These are phyloP conservation scores for Diorhabda carinulata DNA, from an alignment of 1,140 invertebrate genomes.

Conservation along the genomic window DNA sequence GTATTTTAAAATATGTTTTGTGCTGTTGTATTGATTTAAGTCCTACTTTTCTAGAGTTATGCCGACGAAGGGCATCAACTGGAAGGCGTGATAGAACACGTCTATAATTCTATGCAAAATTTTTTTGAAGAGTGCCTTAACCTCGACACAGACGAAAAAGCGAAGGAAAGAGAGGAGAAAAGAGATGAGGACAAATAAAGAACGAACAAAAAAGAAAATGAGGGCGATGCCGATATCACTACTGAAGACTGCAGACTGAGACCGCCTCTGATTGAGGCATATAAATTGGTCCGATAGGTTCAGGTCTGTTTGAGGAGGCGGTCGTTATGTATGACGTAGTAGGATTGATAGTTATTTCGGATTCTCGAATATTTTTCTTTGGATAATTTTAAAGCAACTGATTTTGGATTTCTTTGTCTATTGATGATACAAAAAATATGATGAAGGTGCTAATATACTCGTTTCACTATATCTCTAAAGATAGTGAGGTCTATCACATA, in stretches of 20 bases:
- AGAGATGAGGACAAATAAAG: constrained; percentile 28
- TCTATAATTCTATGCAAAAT: constrained; percentile 81
- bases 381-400: neutral
- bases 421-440: neutral
- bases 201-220: neutral
- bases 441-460: neutral
- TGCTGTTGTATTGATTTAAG: neutral
- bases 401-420: neutral
- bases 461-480: neutral
- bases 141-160: constrained; percentile 67
- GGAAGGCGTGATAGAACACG: constrained; percentile 73
- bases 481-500: too few relatives aligned
- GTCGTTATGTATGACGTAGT: constrained; percentile 1
- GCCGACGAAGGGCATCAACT: constrained; percentile 78
- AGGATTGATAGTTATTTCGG: neutral
- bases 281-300: neutral
- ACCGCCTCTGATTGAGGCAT: neutral
- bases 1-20: neutral
- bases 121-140: constrained; percentile 79
- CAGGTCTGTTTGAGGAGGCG: constrained; percentile 5
- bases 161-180: constrained; percentile 37
- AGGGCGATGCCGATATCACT: constrained; percentile 1
- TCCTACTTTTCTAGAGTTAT: constrained; percentile 63
- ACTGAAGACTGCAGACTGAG: constrained; percentile 1
- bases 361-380: neutral